A percentile compares a stretch with the other conserved stretches of the same genome.
Evolutionary conservation across 1,140 invertebrate species (phyloP).

Genomic region (Acromyrmex echinatior): DNA sequence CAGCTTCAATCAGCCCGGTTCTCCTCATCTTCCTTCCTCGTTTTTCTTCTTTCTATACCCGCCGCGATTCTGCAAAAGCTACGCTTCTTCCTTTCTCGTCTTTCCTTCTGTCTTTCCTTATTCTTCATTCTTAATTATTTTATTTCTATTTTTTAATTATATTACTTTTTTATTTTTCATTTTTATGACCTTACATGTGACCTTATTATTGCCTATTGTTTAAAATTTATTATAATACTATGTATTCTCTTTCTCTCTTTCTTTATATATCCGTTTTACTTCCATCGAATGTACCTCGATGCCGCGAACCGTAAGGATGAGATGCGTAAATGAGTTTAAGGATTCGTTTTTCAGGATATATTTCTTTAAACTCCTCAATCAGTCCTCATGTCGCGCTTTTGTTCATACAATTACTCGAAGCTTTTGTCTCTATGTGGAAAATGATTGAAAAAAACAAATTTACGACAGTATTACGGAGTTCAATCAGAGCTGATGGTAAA

Average conservation of each 20-base stretch:
- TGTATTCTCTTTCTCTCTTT: no score
- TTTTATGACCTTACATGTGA: no score
- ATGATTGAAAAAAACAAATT: neutral
- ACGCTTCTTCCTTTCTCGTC: conserved; percentile 62
- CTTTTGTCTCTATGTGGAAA: neutral
- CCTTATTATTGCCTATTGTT: no score
- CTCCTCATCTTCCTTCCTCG: conserved; percentile 20
- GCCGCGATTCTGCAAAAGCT: conserved; percentile 68
- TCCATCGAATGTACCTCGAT: conserved; percentile 32
- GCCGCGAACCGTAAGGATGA: conserved; percentile 35
- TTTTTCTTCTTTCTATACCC: conserved; percentile 36
- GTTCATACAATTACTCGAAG: neutral
- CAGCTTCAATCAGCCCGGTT: conserved; percentile 80
- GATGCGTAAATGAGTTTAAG: conserved; percentile 67
- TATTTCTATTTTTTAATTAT: conserved; percentile 13
- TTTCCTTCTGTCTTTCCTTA: conserved; percentile 11
- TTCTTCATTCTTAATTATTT: neutral
- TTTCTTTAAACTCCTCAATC: conserved; percentile 80
- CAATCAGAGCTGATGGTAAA: neutral
- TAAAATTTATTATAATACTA: no score
- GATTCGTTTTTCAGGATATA: conserved; percentile 68
- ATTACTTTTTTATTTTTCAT: no score
- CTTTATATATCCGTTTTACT: neutral
- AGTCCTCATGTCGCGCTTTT: conserved; percentile 46
- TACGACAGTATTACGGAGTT: neutral